Evolutionary conservation across 1,140 invertebrate species (phyloP), one percentile per base, ranked within the genome.

Genomic region (Procambarus clarkii): DNA sequence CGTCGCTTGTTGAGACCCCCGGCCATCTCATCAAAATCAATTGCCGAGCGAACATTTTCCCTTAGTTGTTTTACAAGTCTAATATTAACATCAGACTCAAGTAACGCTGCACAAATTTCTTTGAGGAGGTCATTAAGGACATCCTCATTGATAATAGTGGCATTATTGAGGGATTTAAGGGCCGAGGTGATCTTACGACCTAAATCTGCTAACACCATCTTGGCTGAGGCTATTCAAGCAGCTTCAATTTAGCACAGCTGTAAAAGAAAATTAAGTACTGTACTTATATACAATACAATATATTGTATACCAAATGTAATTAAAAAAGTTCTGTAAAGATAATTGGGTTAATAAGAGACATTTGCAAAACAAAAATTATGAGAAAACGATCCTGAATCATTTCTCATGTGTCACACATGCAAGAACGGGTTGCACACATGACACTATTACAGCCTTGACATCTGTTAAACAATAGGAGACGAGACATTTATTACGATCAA

Each of bases 11-110:
- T 99, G 46, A 99, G 96, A 34, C 99, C 99, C 80, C 92, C 92
- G n/a, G 84, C 98, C 98, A 99, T 99, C 94, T 99, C 99, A 94
- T 99, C 99, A 95, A 99, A 99, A 95, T 99, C 98, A 95, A 99
- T 99, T 88, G 99, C 98, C 78, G 97, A 96, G 80, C 95, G 85
- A 15, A 93, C 93, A 93, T 93, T 93, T 88, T 93, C 93, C 58
- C 99, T 96, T 15, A 99, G 95, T 94, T 98, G 97, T 95, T 99
- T 99, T 0, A 99, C 99, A 92, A 99, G 95, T 93, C 97, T 96
- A 93, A 99, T 99, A 95, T 99, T 99, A 46, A 99, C 99, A 97
- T 99, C 99, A 94, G 99, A 98, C 96, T 99, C 99, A 50, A 99
- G 95, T 88, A 99, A 95, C 45, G 99, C 99, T 85, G 97, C 97